phyloP scores from a whole-genome alignment of 2,113 vertebrate genomes.

The Nothoprocta perdicaria region DNA sequence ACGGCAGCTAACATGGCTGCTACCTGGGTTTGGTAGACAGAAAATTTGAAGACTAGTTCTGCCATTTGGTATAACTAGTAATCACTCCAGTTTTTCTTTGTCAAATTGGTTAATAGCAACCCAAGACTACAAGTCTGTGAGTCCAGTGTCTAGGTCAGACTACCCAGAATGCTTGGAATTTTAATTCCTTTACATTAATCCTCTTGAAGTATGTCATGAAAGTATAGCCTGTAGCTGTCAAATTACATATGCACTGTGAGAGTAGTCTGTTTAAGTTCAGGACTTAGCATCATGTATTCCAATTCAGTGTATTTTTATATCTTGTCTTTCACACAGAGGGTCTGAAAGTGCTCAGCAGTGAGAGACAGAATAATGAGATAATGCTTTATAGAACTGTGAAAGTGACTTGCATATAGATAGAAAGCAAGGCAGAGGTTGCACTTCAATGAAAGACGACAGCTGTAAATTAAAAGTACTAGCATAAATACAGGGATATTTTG shows the following conservation, averaged over 20 bases:
- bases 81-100: background rate
- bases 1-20: background rate
- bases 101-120: background rate
- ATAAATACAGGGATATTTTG: background rate
- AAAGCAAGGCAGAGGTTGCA: conserved; percentile 1
- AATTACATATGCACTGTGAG: conserved; percentile 43
- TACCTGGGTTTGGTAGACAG: background rate
- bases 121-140: background rate
- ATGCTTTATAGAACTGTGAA: conserved; percentile 54
- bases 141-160: background rate
- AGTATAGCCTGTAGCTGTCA: conserved; percentile 53
- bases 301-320: conserved; percentile 68
- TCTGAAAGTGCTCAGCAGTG: conserved; percentile 52
- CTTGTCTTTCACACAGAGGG: conserved; percentile 49
- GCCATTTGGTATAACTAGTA: background rate
- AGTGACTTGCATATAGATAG: conserved; percentile 56
- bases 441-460: conserved; percentile 4
- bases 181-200: conserved; percentile 16
- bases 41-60: background rate
- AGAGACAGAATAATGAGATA: conserved; percentile 70
- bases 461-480: conserved; percentile 30
- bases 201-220: conserved; percentile 39
- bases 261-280: conserved; percentile 51
- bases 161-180: background rate
- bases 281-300: conserved; percentile 45